Evolutionary conservation across 2,797 vertebrate genomes (phyloP), one percentile per base, ranked within the genome.

Genomic region (Erethizon dorsatum): DNA sequence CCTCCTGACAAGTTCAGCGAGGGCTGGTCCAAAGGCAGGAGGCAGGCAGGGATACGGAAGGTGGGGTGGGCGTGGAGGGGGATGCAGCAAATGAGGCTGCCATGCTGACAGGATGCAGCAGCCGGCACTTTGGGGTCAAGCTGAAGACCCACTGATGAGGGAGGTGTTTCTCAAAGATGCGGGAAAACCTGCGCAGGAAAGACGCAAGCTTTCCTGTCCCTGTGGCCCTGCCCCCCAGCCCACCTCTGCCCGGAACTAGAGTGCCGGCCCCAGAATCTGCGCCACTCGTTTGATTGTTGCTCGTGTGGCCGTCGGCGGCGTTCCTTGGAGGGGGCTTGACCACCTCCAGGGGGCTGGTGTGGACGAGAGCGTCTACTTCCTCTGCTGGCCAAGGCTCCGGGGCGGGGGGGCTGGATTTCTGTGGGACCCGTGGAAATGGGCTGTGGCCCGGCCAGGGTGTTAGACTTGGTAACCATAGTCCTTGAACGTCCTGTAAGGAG

Each of bases 401-500:
- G 5, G 45, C 78, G 37, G 31, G 9, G 69, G 86, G 54, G 18
- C 2, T 71, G 33, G 12, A 1, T 77, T 80, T 79, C 50, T 71
- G 83, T 15, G 28, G 47, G 79, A 8, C 3, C 14, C 4, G 5
- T 33, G 65, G 20, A 31, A 24, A 75, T 6, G 20, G 50, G 24
- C 50, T 78, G 18, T 85, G 0, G 2, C 18, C 41, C 41, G 69
- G 24, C 5, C 22, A 8, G 6, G 59, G 20, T 7, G 2, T 11
- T 47, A 33, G 80, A n/a, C 2, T 4, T 47, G 15, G 14, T 26
- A 24, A 41, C 8, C 17, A 56, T 3, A 54, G 5, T 31, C 26
- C 0, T 0, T 2, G 47, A 14, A 0, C 13, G 31, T 33, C 20
- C 31, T 31, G 54, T 3, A 33, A 6, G 59, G 5, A 83, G 26